These are phyloP conservation scores for Lagocephalus sceleratus DNA, from an alignment of 2,797 vertebrate species.

Conservation along the genomic window DNA sequence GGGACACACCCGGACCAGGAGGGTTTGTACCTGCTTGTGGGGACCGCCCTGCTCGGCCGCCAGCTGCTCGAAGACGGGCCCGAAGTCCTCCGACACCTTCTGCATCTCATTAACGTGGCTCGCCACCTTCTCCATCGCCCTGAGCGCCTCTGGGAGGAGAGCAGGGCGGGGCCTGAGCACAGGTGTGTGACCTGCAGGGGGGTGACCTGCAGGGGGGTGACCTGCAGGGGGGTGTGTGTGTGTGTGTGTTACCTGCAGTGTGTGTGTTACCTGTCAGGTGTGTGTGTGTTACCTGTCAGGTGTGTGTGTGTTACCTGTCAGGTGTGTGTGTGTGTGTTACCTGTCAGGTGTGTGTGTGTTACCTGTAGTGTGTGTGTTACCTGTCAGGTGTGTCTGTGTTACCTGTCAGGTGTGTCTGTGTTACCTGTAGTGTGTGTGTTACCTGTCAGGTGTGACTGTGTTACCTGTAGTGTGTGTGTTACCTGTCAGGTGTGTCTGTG, in stretches of 20 bases:
- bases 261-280: slow-evolving; percentile 76
- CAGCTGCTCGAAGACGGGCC: slow-evolving; percentile 90
- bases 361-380: slow-evolving; percentile 61
- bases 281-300: slow-evolving; percentile 21
- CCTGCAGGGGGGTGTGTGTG: no score
- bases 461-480: slow-evolving; percentile 68
- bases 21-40: slow-evolving; percentile 79
- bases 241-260: slow-evolving; percentile 78
- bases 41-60: slow-evolving; percentile 85
- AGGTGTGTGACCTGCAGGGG: no score
- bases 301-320: slow-evolving; percentile 54
- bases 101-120: slow-evolving; percentile 98
- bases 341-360: slow-evolving; percentile 76
- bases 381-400: slow-evolving; percentile 44
- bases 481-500: slow-evolving; percentile 45
- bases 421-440: slow-evolving; percentile 82
- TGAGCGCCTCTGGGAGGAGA: slow-evolving; percentile 82
- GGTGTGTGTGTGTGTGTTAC: slow-evolving; percentile 70
- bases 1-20: no score
- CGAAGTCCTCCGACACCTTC: slow-evolving; percentile 95
- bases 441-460: slow-evolving; percentile 77
- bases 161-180: neutral
- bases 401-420: slow-evolving; percentile 72
- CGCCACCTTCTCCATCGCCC: slow-evolving; percentile 95
- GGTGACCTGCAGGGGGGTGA: no score